Evolutionary conservation across 1,140 invertebrate species (phyloP), one percentile per base, ranked within the genome.

Genomic region (Ostrea edulis): DNA sequence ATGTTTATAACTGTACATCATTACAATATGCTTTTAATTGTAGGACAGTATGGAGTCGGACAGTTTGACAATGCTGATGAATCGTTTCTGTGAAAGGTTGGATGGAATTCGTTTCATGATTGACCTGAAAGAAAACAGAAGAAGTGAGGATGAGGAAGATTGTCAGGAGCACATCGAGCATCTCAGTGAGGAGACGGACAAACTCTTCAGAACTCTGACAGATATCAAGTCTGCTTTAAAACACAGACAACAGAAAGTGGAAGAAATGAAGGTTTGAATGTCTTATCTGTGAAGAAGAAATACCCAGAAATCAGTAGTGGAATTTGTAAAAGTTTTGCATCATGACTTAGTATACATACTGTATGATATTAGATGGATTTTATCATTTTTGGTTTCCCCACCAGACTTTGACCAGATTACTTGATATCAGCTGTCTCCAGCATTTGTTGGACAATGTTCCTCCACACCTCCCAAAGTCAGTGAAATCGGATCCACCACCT

Each of bases 51-150:
- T 77, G 68, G 68, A 77, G 25, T 11, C 25, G 8, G 29, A 25
- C 29, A 77, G 68, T 77, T 77, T 77, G 29, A 22, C 25, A 17
- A 29, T 35, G 68, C 68, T 77, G 29, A 77, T 77, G 68, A 77
- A 77, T 29, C 68, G 35, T 77, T 77, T 77, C 25, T 77, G 68
- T 77, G 68, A 77, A 25, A 77, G 35, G 68, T 77, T 77, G 14
- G 68, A 77, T 9, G 68, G 25, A 12, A 77, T 77, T 35, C 22
- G 8, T 29, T 77, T 77, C 25, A 77, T 77, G 68, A 14, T 77
- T 25, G 68, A 77, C 68, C 68, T 77, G 68, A 77, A 77, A 25
- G 25, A 25, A 12, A 77, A 77, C 68, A 77, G 29, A 25, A 77
- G 29, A 77, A 25, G 8, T 77, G 68, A 77, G 3, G 68, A 77